These are phyloP conservation scores for Pogona vitticeps DNA, from an alignment of 2,113 vertebrate genomes.

Conservation along the genomic window DNA sequence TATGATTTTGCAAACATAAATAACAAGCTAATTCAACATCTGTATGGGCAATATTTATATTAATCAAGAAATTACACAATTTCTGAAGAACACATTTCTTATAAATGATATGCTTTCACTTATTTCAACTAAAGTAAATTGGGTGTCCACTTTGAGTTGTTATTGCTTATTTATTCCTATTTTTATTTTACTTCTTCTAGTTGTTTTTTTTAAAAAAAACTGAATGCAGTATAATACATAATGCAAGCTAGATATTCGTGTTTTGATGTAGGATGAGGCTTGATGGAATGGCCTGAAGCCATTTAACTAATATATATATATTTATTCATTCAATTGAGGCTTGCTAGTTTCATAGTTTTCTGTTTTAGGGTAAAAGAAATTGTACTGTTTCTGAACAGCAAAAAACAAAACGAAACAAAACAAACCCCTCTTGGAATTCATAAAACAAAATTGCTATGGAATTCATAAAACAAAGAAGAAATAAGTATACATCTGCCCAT, in stretches of 20 bases:
- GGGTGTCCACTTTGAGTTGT: neutral
- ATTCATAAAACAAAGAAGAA: neutral
- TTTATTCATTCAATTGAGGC: slow-evolving; percentile 9
- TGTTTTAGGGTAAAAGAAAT: neutral
- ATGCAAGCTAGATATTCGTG: neutral
- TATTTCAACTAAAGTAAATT: neutral
- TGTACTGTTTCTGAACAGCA: slow-evolving; percentile 3
- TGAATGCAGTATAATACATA: slow-evolving; percentile 10
- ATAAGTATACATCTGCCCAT: neutral
- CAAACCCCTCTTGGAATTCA: neutral
- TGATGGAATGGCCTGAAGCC: slow-evolving; percentile 14
- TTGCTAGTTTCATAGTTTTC: neutral
- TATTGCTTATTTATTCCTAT: neutral
- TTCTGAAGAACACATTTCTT: neutral
- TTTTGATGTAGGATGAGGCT: slow-evolving; percentile 4
- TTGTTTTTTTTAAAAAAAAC: neutral
- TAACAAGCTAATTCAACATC: neutral
- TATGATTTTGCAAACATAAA: neutral
- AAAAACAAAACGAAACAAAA: neutral
- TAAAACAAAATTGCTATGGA: neutral
- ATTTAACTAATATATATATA: slow-evolving; percentile 18
- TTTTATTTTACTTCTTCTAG: neutral
- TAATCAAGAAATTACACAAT: neutral
- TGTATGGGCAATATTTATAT: neutral
- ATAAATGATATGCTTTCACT: neutral